Evolutionary conservation across 2,113 vertebrate genomes (phyloP).

Genomic region (Pseudopipra pipra): DNA sequence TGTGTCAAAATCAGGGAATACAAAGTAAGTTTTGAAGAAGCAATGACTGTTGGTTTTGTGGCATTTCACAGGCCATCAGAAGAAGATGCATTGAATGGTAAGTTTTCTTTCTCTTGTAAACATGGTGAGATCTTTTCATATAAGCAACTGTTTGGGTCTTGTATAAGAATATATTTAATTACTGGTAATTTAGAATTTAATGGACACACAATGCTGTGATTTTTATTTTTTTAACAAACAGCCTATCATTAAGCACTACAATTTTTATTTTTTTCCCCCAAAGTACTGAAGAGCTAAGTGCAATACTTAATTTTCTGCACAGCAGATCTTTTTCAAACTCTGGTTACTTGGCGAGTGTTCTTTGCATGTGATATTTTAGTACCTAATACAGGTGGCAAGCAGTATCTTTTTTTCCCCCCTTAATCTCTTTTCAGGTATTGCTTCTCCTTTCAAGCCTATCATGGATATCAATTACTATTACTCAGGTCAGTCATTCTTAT

Average conservation of each 20-base stretch:
- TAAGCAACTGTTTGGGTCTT: neutral
- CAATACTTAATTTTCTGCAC: neutral
- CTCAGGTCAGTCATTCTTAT: constrained; percentile 83
- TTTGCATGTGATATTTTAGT: neutral
- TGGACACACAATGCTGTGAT: neutral
- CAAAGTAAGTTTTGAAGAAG: neutral
- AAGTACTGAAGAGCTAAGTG: neutral
- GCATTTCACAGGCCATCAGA: constrained; percentile 70
- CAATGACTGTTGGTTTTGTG: constrained; percentile 34
- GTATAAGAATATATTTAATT: neutral
- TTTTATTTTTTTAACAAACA: neutral
- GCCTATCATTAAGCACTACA: neutral
- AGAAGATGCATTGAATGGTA: constrained; percentile 81
- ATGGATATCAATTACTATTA: constrained; percentile 95
- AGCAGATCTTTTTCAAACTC: neutral
- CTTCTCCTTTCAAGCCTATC: constrained; percentile 95
- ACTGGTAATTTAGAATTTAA: neutral
- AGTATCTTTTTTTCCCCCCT: neutral
- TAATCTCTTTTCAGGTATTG: constrained; percentile 82
- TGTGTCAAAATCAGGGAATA: neutral
- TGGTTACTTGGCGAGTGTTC: neutral
- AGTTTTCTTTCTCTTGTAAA: constrained; percentile 31
- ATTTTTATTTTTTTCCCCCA: rapidly evolving
- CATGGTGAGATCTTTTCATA: neutral
- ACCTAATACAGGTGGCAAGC: neutral